These are phyloP conservation scores for Neosalanx taihuensis DNA, from an alignment of 2,797 vertebrate genomes.

Conservation along the genomic window DNA sequence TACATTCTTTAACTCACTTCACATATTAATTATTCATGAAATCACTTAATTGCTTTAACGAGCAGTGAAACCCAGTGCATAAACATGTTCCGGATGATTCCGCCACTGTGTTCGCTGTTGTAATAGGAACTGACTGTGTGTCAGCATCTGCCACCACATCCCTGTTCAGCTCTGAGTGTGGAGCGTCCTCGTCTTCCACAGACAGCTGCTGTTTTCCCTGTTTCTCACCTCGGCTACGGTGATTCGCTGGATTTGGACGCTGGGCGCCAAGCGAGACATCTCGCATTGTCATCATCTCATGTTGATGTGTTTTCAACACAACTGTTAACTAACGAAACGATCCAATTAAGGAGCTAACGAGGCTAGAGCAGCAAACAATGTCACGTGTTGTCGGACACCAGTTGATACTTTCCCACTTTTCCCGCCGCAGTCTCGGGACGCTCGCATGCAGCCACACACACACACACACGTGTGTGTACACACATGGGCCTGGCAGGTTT, in stretches of 20 bases:
- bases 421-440: not conserved
- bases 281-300: not conserved
- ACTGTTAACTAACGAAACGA: not conserved
- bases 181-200: not conserved
- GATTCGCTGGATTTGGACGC: not conserved
- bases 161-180: not conserved
- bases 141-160: not conserved
- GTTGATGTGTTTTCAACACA: not conserved
- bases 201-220: constrained; percentile 6
- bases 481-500: not conserved
- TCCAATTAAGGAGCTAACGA: not conserved
- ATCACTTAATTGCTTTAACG: too few species aligned
- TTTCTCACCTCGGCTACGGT: not conserved
- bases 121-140: not conserved
- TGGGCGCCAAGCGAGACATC: not conserved
- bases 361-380: not conserved
- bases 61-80: too few species aligned
- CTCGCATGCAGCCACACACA: not conserved
- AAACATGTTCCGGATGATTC: too few species aligned
- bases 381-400: not conserved
- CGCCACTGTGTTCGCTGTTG: not conserved
- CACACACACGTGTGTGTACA: not conserved
- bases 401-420: not conserved
- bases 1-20: too few species aligned
- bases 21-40: not conserved